Base-by-base conservation (phyloP, 2,113 vertebrate species). In the Clarias batrachus region DNA sequence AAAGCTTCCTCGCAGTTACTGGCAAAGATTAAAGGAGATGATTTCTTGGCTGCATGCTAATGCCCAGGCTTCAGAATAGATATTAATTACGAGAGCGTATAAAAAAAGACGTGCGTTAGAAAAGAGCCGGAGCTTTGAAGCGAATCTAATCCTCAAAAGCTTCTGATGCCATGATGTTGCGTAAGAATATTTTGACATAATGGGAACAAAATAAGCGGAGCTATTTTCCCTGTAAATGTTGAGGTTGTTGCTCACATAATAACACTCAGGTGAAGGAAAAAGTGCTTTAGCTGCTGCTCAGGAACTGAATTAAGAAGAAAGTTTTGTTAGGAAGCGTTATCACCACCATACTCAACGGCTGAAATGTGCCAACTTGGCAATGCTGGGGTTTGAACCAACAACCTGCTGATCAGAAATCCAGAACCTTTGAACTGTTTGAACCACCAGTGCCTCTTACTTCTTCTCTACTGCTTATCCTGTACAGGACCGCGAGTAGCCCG, bases 1-100 rank as follows among this genome's bases (percentile, higher is more conserved):
- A 90, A 90, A 88, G 89, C 37, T 85, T 86, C 81, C 89, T 87
- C 52, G 65, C 76, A 68, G 76, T 84, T 87, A 82, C 88, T 89
- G 70, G 70, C 63, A 56, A 89, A 90, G 89, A 91, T 90, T 91
- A 91, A 91, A 91, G 84, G 86, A 89, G 86, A 87, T 71, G 82
- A 88, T 87, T 88, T 90, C 82, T 89, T 88, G 86, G 84, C 80
- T 82, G 87, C 82, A 87, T 89, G 86, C 86, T 90, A 86, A 90
- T 85, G 81, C 87, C 84, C 83, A 65, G 87, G 88, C 80, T 84
- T 82, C 74, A 85, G 78, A 92, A 92, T 90, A 89, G 90, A 85
- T 92, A 90, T 93, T 93, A 92, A 93, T 92, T 92, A 92, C 85
- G 91, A 83, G 90, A 88, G 91, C 87, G 91, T 91, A 91, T 88